phyloP scores from a whole-genome alignment of 2,888 invertebrate genomes.

The Stenodema calcarata region DNA sequence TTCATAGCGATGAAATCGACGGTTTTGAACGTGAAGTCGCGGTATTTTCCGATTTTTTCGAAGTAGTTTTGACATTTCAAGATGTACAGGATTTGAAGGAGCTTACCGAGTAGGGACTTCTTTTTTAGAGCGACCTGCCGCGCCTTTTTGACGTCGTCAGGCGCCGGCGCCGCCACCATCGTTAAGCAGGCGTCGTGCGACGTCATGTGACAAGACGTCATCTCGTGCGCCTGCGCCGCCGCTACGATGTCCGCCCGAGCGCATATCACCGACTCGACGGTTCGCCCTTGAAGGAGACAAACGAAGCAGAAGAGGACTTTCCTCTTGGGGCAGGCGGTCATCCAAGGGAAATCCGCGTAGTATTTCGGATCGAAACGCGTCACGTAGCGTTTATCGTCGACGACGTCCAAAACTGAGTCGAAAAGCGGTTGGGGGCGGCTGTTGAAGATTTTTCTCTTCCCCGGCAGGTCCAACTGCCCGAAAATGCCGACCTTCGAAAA shows the following conservation, averaged over 20 bases:
- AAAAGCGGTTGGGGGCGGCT: conserved; percentile 31
- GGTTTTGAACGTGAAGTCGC: not conserved
- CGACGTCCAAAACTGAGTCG: conserved; percentile 11
- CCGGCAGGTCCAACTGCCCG: not conserved
- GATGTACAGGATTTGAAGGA: conserved; percentile 20
- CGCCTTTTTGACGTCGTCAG: not conserved
- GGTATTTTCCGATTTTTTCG: not conserved
- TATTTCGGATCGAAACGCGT: conserved; percentile 21
- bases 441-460: conserved; percentile 32
- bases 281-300: conserved; percentile 36
- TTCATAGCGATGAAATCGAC: conserved; percentile 11
- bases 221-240: conserved; percentile 35
- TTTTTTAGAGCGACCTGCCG: not conserved
- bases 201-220: conserved; percentile 3
- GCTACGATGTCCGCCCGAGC: conserved; percentile 9
- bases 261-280: conserved; percentile 36
- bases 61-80: conserved; percentile 24
- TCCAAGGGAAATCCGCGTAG: conserved; percentile 35
- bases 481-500: conserved; percentile 36
- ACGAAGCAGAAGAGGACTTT: conserved; percentile 37
- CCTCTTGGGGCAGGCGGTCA: conserved; percentile 41
- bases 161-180: not conserved
- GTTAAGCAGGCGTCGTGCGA: conserved; percentile 9
- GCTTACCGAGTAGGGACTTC: conserved; percentile 14
- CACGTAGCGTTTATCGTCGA: conserved; percentile 11